A percentile compares a stretch with the other conserved stretches of the same genome.
Evolutionary conservation across 2,888 invertebrate species (phyloP).

Genomic region (Tricholauxania praeusta): DNA sequence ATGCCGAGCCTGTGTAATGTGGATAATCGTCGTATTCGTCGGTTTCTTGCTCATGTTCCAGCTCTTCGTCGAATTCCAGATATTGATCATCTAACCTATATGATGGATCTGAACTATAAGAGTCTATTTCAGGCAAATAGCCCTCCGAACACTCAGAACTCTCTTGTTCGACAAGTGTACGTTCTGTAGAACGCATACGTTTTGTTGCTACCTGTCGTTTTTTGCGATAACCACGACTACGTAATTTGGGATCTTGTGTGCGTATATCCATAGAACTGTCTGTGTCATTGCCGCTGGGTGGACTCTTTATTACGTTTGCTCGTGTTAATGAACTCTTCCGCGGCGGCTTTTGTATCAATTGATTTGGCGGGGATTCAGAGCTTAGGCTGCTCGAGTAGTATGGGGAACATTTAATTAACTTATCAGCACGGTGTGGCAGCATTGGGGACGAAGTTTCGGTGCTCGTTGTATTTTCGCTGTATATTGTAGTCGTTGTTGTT

Average conservation of each 20-base stretch:
- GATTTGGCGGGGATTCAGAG: slow-evolving; percentile 79
- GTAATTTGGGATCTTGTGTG: slow-evolving; percentile 76
- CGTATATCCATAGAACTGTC: slow-evolving; percentile 77
- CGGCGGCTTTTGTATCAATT: slow-evolving; percentile 73
- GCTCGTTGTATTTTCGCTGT: slow-evolving; percentile 70
- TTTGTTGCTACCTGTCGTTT: slow-evolving; percentile 72
- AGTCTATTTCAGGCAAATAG: slow-evolving; percentile 76
- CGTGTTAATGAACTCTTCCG: slow-evolving; percentile 75
- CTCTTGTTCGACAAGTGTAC: slow-evolving; percentile 69
- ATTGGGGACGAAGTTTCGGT: slow-evolving; percentile 66
- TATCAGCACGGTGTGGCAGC: slow-evolving; percentile 67
- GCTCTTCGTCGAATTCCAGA: slow-evolving; percentile 68
- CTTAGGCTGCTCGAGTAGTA: slow-evolving; percentile 82
- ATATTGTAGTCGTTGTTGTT: slow-evolving; percentile 69
- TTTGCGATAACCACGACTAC: slow-evolving; percentile 77
- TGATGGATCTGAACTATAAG: slow-evolving; percentile 74
- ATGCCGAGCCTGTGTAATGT: slow-evolving; percentile 59
- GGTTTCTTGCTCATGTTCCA: slow-evolving; percentile 63
- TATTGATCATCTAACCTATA: slow-evolving; percentile 68
- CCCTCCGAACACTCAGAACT: slow-evolving; percentile 78
- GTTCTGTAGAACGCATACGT: slow-evolving; percentile 61
- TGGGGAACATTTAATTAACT: slow-evolving; percentile 78
- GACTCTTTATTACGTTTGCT: slow-evolving; percentile 75
- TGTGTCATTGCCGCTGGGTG: slow-evolving; percentile 81
- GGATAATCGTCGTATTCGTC: slow-evolving; percentile 74